Conservation (phyloP, 23 tunicate genomes). For the Styela plicata region DNA sequence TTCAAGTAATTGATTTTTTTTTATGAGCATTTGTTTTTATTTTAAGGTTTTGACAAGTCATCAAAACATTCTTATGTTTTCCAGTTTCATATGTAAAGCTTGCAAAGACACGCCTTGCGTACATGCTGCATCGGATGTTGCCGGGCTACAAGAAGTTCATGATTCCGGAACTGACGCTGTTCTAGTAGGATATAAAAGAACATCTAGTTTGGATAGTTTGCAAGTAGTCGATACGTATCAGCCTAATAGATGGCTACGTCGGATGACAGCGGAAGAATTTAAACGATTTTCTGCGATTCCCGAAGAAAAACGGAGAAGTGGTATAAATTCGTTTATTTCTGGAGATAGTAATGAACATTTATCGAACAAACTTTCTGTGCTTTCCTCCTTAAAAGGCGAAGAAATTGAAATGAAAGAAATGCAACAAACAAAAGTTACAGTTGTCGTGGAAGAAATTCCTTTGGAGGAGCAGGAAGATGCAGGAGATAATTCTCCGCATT, state of each 20-base stretch:
- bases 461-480: not conserved
- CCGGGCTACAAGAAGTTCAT: slow-evolving; percentile 32
- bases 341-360: slow-evolving; percentile 27
- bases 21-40: no score
- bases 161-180: slow-evolving; percentile 5
- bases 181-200: slow-evolving; percentile 20
- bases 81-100: slow-evolving; percentile 24
- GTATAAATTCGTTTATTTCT: slow-evolving; percentile 37
- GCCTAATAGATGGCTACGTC: slow-evolving; percentile 14
- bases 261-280: slow-evolving; percentile 72
- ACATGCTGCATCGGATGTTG: slow-evolving; percentile 34
- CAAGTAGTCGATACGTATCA: slow-evolving; percentile 4
- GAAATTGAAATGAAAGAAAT: slow-evolving; percentile 23
- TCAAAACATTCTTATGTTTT: not conserved
- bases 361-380: not conserved
- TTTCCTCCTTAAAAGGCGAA: not conserved
- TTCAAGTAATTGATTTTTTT: no score
- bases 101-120: slow-evolving; percentile 30
- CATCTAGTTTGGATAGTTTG: slow-evolving; percentile 20
- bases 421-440: not conserved
- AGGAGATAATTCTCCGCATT: not conserved
- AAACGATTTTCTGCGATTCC: slow-evolving; percentile 78
- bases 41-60: no score
- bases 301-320: slow-evolving; percentile 70
- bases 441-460: not conserved